Evolutionary conservation across 2,888 invertebrate species (phyloP).

Genomic region (Brachyptera putata): DNA sequence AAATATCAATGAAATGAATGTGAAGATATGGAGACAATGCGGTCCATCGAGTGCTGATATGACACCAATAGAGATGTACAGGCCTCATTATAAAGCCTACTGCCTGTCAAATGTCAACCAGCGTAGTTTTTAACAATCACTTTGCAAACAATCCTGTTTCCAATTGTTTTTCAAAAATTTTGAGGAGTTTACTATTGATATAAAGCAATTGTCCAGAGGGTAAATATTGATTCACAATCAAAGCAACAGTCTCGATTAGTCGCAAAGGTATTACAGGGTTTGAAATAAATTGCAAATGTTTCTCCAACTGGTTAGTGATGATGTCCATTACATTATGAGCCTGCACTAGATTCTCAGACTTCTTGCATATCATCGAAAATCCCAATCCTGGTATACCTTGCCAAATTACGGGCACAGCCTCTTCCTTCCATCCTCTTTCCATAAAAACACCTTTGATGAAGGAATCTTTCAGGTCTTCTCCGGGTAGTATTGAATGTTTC

Average conservation of each 20-base stretch:
- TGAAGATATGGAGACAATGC: too few relatives aligned
- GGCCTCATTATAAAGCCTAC: too few relatives aligned
- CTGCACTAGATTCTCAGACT: conserved; percentile 24
- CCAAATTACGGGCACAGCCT: conserved; percentile 27
- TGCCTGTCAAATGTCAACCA: too few relatives aligned
- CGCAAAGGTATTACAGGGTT: conserved; percentile 28
- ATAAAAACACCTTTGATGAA: conserved; percentile 26
- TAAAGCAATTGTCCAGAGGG: conserved; percentile 30
- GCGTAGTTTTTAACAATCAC: too few relatives aligned
- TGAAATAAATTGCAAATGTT: conserved; percentile 29
- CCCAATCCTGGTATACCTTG: conserved; percentile 25
- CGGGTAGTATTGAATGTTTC: conserved; percentile 24
- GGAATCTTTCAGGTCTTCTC: conserved; percentile 17
- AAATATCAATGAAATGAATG: too few relatives aligned
- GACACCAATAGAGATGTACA: too few relatives aligned
- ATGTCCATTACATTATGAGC: conserved; percentile 30
- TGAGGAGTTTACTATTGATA: conserved; percentile 29
- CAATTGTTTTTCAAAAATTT: conserved; percentile 28
- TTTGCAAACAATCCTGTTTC: conserved; percentile 30
- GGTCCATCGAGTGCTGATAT: too few relatives aligned
- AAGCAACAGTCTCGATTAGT: conserved; percentile 28
- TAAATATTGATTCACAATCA: conserved; percentile 31
- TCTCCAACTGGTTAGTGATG: conserved; percentile 27
- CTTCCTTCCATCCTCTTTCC: conserved; percentile 28
- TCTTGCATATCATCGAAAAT: conserved; percentile 25